phyloP scores from a whole-genome alignment of 2,797 vertebrate genomes.

The Trichosurus vulpecula region DNA sequence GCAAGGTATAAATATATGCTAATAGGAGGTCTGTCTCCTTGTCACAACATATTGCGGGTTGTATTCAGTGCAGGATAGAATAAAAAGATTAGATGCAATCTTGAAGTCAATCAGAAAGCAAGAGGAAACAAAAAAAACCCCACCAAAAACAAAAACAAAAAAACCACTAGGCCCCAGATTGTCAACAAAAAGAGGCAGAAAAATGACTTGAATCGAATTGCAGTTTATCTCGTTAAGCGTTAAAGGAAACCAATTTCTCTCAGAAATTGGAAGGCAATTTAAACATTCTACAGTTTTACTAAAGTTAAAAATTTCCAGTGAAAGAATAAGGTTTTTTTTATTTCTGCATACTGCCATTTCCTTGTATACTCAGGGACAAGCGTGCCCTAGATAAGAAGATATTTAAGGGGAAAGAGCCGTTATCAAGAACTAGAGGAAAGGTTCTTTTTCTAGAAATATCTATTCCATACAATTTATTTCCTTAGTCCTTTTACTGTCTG shows the following conservation, averaged over 20 bases:
- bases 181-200: slow-evolving; percentile 81
- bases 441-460: slow-evolving; percentile 70
- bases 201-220: slow-evolving; percentile 81
- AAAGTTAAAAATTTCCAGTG: slow-evolving; percentile 74
- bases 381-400: slow-evolving; percentile 60
- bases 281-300: slow-evolving; percentile 81
- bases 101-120: slow-evolving; percentile 83
- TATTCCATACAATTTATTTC: slow-evolving; percentile 9
- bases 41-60: slow-evolving; percentile 84
- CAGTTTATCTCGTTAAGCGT: slow-evolving; percentile 81
- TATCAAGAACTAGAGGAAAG: slow-evolving; percentile 65
- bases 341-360: slow-evolving; percentile 73
- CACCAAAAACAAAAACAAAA: slow-evolving; percentile 33
- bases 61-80: slow-evolving; percentile 82
- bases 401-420: slow-evolving; percentile 63
- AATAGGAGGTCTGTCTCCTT: slow-evolving; percentile 83
- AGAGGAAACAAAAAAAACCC: slow-evolving; percentile 76
- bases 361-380: slow-evolving; percentile 44
- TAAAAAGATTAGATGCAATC: slow-evolving; percentile 83
- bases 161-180: slow-evolving; percentile 70
- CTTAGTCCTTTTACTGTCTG: slow-evolving; percentile 42
- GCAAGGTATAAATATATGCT: slow-evolving; percentile 82
- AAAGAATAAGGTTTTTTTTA: slow-evolving; percentile 71
- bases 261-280: slow-evolving; percentile 80
- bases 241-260: slow-evolving; percentile 84